Percentiles rank a stretch among this genome's conserved stretches.
Conservation (phyloP, 2,113 vertebrate species). For the Thomomys bottae region DNA sequence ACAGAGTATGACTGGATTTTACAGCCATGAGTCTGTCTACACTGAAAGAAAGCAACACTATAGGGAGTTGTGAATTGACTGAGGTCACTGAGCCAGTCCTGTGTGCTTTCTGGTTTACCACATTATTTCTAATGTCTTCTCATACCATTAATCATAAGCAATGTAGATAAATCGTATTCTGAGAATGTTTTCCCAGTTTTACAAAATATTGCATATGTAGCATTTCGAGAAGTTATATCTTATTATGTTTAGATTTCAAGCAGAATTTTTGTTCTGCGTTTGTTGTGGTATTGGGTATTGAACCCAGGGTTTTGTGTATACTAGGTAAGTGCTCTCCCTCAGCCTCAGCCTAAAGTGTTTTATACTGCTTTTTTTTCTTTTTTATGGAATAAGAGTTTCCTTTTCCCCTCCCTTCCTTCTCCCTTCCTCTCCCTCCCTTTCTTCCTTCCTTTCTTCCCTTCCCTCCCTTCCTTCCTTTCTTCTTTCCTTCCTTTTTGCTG, state of each 20-base stretch:
- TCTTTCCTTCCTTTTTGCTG: too few relatives aligned
- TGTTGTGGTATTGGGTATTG: too few relatives aligned
- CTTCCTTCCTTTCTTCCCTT: too few relatives aligned
- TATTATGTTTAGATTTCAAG: slow-evolving; percentile 35
- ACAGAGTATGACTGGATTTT: slow-evolving; percentile 4
- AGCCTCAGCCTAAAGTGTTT: too few relatives aligned
- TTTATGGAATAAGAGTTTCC: too few relatives aligned
- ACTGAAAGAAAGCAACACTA: neutral
- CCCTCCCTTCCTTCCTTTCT: too few relatives aligned
- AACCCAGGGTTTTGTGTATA: too few relatives aligned
- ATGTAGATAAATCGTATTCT: slow-evolving; percentile 18
- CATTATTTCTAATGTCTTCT: neutral
- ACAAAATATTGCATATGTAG: neutral
- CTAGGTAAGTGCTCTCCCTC: too few relatives aligned
- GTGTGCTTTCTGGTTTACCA: neutral
- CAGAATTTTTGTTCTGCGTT: neutral
- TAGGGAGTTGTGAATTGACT: neutral
- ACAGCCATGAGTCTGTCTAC: neutral
- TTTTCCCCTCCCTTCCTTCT: too few relatives aligned
- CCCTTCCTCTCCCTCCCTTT: too few relatives aligned
- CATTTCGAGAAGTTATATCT: slow-evolving; percentile 29
- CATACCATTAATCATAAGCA: neutral
- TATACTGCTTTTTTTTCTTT: too few relatives aligned
- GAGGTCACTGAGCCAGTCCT: neutral
- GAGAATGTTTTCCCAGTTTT: slow-evolving; percentile 35